These are phyloP conservation scores for Apodemus sylvaticus DNA, from an alignment of 2,113 vertebrate genomes.

Conservation along the genomic window DNA sequence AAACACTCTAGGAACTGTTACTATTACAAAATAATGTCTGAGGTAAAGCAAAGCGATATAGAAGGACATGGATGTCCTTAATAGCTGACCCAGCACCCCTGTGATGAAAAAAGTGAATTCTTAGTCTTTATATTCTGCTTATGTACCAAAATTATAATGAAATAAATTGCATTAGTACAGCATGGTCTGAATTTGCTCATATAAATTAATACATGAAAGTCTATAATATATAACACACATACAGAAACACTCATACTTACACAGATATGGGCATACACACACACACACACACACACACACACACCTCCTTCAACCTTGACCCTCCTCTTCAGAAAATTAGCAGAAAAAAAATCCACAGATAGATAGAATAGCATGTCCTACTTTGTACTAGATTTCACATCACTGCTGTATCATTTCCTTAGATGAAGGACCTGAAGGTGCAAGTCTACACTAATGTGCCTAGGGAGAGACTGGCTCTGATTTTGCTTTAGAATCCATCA, in stretches of 20 bases:
- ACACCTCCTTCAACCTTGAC: background rate
- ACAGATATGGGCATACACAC: background rate
- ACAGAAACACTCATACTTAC: background rate
- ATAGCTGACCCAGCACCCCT: background rate
- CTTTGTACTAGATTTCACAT: background rate
- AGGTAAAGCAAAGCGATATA: background rate
- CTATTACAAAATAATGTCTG: background rate
- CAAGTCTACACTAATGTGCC: background rate
- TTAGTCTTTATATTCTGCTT: background rate
- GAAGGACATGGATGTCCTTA: background rate
- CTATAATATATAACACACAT: background rate
- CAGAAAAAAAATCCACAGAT: background rate
- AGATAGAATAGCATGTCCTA: slow-evolving; percentile 1
- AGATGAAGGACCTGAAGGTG: background rate
- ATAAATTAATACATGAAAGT: background rate
- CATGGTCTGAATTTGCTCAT: background rate
- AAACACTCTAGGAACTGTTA: background rate
- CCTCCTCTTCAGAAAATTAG: background rate
- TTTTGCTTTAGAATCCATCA: slow-evolving; percentile 27
- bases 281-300: background rate
- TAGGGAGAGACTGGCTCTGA: background rate
- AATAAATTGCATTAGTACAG: background rate
- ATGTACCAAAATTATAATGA: slow-evolving; percentile 22
- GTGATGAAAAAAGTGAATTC: background rate
- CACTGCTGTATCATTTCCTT: background rate